A percentile compares a stretch with the other conserved stretches of the same genome.
Conservation (phyloP, 2,888 invertebrate genomes). For the Tetrapedia diversipes region DNA sequence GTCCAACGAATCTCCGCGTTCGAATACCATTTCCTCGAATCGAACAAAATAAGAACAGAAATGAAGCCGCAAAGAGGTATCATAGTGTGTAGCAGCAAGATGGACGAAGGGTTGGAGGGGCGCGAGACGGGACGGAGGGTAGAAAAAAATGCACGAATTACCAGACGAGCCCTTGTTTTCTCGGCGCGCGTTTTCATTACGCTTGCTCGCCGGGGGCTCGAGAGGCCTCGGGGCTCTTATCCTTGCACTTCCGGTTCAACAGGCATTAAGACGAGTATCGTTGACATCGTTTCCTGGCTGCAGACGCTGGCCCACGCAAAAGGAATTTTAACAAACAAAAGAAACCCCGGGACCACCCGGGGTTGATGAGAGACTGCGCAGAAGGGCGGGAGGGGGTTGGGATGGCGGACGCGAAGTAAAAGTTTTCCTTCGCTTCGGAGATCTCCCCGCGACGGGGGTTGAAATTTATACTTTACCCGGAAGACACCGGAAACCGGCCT, state of each 20-base stretch:
- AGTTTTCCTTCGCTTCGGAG: slow-evolving; percentile 20
- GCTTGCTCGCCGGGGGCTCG: slow-evolving; percentile 57
- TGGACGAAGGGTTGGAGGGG: too few species aligned
- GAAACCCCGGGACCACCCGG: slow-evolving; percentile 27
- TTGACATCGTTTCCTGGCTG: slow-evolving; percentile 75
- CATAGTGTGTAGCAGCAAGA: neutral
- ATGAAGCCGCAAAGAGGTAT: too few species aligned
- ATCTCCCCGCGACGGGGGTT: slow-evolving; percentile 17
- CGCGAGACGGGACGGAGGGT: slow-evolving; percentile 10
- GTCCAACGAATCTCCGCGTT: too few species aligned
- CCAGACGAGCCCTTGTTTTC: slow-evolving; percentile 45
- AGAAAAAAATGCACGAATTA: slow-evolving; percentile 55
- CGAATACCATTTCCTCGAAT: too few species aligned
- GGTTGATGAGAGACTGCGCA: neutral
- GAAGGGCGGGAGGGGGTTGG: neutral
- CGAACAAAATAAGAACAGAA: neutral
- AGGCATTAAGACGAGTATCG: slow-evolving; percentile 79
- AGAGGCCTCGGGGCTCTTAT: slow-evolving; percentile 56
- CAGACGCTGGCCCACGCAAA: slow-evolving; percentile 52
- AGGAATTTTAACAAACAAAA: slow-evolving; percentile 65
- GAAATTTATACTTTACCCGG: slow-evolving; percentile 25
- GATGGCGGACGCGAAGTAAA: neutral
- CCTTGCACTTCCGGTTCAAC: slow-evolving; percentile 74
- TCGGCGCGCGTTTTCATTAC: slow-evolving; percentile 74
- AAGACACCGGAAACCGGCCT: slow-evolving; percentile 8